These are phyloP conservation scores for Aselliscus stoliczkanus DNA, from an alignment of 2,797 vertebrate genomes.

Conservation along the genomic window DNA sequence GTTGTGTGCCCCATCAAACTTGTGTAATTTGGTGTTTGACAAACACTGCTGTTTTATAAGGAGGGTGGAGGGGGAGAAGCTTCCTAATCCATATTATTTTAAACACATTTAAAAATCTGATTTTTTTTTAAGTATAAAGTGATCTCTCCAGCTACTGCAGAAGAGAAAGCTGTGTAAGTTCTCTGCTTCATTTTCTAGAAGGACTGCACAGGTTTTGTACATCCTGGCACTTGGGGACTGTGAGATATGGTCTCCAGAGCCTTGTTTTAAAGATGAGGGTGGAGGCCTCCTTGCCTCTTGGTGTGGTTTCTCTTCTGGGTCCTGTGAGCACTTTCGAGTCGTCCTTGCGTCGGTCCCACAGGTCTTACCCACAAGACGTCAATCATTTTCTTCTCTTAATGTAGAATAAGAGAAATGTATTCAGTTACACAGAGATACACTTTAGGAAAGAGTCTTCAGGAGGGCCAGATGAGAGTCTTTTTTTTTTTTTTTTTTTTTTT, in stretches of 20 bases:
- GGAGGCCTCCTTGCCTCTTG: neutral
- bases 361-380: neutral
- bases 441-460: slow-evolving; percentile 90
- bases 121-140: neutral
- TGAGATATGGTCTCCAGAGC: neutral
- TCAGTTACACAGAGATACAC: slow-evolving; percentile 90
- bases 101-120: neutral
- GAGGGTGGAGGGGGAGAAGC: neutral
- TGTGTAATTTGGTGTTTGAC: neutral
- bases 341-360: neutral
- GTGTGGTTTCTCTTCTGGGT: neutral
- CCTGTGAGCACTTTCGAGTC: neutral
- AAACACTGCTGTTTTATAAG: neutral
- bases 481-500: too few species aligned
- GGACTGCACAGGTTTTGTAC: neutral
- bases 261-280: neutral
- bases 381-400: slow-evolving; percentile 62
- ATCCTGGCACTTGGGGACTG: neutral
- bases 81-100: neutral
- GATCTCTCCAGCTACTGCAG: neutral
- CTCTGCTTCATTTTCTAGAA: neutral
- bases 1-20: neutral
- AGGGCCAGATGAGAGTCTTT: slow-evolving; percentile 90
- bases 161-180: neutral
- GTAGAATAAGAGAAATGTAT: slow-evolving; percentile 82